Conservation (phyloP, 2,113 vertebrate genomes). For the Echinops telfairi region DNA sequence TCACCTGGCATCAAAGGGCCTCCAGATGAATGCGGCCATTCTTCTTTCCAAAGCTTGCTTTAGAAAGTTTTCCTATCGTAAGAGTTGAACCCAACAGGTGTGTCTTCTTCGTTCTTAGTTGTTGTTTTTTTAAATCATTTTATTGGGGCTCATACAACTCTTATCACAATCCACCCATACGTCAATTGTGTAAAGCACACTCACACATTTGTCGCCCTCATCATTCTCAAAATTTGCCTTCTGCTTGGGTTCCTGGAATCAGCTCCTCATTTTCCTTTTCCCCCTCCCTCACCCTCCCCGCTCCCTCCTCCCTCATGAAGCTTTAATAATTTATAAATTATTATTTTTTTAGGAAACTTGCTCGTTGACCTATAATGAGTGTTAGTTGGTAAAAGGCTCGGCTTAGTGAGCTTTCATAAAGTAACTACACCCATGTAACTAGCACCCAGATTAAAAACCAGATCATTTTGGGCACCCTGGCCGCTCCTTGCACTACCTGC, state of each 20-base stretch:
- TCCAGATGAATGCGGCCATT: rapidly evolving
- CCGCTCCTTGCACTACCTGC: not conserved
- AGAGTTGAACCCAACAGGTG: not conserved
- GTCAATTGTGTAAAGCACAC: no score
- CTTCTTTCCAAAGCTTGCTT: not conserved
- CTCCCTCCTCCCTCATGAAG: no score
- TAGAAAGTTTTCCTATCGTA: not conserved
- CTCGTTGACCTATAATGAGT: not conserved
- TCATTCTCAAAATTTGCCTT: no score
- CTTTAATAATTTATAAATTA: no score
- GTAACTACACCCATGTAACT: not conserved
- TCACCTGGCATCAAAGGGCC: not conserved
- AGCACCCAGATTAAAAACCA: not conserved
- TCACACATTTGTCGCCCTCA: no score
- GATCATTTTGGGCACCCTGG: not conserved
- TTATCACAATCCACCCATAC: no score
- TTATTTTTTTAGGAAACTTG: not conserved
- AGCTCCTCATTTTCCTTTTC: no score
- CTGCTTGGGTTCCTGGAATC: no score
- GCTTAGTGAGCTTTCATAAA: not conserved
- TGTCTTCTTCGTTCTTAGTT: not conserved
- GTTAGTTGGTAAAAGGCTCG: not conserved
- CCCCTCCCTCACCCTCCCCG: no score
- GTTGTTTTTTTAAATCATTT: no score
- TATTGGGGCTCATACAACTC: no score